These are phyloP conservation scores for Seira sanloemensis DNA, from an alignment of 2,888 invertebrate genomes.

Conservation along the genomic window DNA sequence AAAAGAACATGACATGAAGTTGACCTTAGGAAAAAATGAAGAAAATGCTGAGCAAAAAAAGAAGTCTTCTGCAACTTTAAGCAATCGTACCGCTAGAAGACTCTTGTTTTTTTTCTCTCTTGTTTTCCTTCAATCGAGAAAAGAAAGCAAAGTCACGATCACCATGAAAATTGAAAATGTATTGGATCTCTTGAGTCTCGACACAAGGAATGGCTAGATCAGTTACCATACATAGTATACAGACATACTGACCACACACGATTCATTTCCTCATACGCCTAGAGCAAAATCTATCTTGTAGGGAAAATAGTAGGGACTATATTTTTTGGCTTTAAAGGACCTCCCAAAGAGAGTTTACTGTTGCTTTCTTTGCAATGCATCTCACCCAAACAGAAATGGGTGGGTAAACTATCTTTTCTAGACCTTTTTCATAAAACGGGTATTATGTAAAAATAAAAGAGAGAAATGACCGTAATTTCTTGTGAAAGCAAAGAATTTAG, in stretches of 20 bases:
- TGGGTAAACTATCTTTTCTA: no score
- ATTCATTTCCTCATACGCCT: background rate
- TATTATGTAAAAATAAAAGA: no score
- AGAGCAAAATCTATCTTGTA: no score
- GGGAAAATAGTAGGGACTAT: no score
- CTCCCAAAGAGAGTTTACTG: no score
- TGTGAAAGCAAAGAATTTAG: no score
- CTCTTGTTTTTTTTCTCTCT: background rate
- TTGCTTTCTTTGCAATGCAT: no score
- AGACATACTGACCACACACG: background rate
- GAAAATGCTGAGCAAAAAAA: background rate
- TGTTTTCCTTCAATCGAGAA: background rate
- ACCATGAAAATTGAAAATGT: background rate
- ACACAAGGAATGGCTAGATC: background rate
- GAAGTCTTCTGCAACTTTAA: background rate
- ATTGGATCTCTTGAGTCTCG: background rate
- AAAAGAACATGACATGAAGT: slow-evolving; percentile 52
- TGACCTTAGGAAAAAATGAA: slow-evolving; percentile 41
- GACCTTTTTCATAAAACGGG: no score
- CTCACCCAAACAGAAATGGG: no score
- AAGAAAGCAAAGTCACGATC: background rate
- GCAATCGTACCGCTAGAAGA: background rate
- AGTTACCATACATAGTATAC: background rate
- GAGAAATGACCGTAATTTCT: no score
- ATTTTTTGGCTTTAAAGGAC: no score